Evolutionary conservation across 2,113 vertebrate genomes (phyloP).

Genomic region (Centropristis striata): DNA sequence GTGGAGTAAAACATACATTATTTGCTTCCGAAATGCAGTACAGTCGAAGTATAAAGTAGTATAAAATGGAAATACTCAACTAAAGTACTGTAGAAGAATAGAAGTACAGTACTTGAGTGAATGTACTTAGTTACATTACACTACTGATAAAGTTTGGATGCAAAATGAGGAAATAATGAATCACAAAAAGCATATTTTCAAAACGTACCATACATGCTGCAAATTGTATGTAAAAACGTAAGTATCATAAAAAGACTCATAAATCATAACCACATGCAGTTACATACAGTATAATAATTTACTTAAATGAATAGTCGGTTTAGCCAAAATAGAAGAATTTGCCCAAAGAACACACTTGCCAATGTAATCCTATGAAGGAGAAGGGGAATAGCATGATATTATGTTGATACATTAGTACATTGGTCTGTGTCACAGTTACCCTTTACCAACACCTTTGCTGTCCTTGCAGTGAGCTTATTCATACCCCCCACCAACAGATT

Average conservation of each 20-base stretch:
- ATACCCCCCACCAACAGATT: constrained; percentile 71
- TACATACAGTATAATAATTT: not conserved
- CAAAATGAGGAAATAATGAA: not conserved
- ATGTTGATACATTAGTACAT: constrained; percentile 31
- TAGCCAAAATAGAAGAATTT: not conserved
- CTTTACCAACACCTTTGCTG: constrained; percentile 64
- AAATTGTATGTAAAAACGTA: not conserved
- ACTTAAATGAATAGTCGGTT: not conserved
- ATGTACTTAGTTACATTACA: no score
- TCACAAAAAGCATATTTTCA: not conserved
- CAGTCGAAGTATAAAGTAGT: no score
- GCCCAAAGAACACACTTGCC: not conserved
- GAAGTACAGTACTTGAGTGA: no score
- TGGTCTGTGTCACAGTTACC: constrained; percentile 64
- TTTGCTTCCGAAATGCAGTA: no score
- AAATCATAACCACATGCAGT: not conserved
- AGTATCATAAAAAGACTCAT: not conserved
- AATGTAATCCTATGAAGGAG: not conserved
- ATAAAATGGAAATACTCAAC: no score
- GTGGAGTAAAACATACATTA: no score
- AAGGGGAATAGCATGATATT: not conserved
- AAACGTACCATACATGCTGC: no score
- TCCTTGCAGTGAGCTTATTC: constrained; percentile 65
- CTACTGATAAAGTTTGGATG: no score
- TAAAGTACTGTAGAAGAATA: no score